Evolutionary conservation across 2,888 invertebrate genomes (phyloP).

Genomic region (Oeneis ivallda): DNA sequence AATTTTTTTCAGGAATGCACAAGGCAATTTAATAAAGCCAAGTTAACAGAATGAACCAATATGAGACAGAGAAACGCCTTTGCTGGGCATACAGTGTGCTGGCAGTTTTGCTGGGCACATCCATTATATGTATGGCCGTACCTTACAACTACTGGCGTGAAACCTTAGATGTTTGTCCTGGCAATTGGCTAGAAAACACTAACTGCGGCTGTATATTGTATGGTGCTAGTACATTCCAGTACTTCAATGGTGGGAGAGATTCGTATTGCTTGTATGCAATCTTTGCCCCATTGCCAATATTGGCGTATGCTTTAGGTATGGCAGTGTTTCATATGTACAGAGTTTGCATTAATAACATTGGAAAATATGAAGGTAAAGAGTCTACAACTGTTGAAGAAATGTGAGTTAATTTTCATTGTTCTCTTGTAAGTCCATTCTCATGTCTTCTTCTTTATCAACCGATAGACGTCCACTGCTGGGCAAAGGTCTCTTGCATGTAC

Average conservation of each 20-base stretch:
- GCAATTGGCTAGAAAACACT: slow-evolving; percentile 78
- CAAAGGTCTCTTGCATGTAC: too few relatives aligned
- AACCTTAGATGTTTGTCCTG: slow-evolving; percentile 84
- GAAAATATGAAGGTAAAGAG: slow-evolving; percentile 76
- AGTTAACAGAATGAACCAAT: slow-evolving; percentile 63
- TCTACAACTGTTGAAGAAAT: slow-evolving; percentile 75
- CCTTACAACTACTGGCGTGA: slow-evolving; percentile 86
- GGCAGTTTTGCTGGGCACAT: slow-evolving; percentile 55
- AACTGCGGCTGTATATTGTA: slow-evolving; percentile 87
- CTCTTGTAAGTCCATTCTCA: neutral
- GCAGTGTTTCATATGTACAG: slow-evolving; percentile 86
- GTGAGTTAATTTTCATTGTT: slow-evolving; percentile 51
- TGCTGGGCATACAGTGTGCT: slow-evolving; percentile 65
- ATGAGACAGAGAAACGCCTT: slow-evolving; percentile 64
- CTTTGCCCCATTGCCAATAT: slow-evolving; percentile 84
- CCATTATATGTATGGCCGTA: slow-evolving; percentile 80
- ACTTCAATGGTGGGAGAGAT: slow-evolving; percentile 85
- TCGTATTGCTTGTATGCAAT: slow-evolving; percentile 86
- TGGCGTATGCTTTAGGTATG: slow-evolving; percentile 84
- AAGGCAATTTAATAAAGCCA: neutral
- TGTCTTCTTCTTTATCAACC: too few relatives aligned
- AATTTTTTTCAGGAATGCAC: slow-evolving; percentile 1
- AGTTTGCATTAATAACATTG: slow-evolving; percentile 83
- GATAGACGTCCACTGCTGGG: too few relatives aligned
- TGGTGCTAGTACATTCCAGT: slow-evolving; percentile 82